Evolutionary conservation across 37 sponge, comb jelly and placozoan genomes (phyloP), one percentile per base, ranked within the genome.

Genomic region (Ephydatia muelleri): DNA sequence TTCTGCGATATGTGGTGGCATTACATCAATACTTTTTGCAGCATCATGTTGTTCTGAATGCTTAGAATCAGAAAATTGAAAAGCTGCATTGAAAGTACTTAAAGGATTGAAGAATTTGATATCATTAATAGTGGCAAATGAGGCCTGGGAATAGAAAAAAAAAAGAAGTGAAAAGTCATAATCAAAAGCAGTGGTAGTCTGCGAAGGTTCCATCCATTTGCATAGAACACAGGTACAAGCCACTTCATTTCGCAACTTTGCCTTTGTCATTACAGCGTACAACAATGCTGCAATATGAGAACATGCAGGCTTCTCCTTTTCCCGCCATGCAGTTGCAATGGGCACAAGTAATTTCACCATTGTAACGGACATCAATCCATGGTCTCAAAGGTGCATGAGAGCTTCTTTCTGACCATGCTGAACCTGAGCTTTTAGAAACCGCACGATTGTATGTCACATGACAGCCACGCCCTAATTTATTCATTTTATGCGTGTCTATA

Each of bases 341-440:
- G 57, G 57, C 57, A 57, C 57, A 57, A 57, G 16, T 4, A 21
- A 57, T 57, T 57, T 57, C 57, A 19, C 57, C 57, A 21, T 57
- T 57, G 57, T 57, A 13, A 57, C 57, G 57, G 57, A 57, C 57
- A 57, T 21, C 57, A 11, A 57, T 57, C 57, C 57, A 57, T 57
- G 57, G 57, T 11, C 14, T 57, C 57, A 57, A 21, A 57, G 57
- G 57, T 57, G 57, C n/a, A n/a, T n/a, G 57, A 57, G 57, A 57
- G 57, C 57, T 57, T 57, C 57, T 57, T 57, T 57, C 57, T 57
- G 57, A 11, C 57, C 16, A 11, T 57, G 57, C 57, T 57, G 57
- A 57, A 57, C 57, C 57, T 57, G 57, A 57, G 57, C 77, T 76
- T 37, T 83, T 83, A 67, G 73, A 83, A 0, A 76, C 84, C 57